Base-by-base conservation (phyloP, 2,113 vertebrate genomes). In the Boulengeromyrus knoepffleri region DNA sequence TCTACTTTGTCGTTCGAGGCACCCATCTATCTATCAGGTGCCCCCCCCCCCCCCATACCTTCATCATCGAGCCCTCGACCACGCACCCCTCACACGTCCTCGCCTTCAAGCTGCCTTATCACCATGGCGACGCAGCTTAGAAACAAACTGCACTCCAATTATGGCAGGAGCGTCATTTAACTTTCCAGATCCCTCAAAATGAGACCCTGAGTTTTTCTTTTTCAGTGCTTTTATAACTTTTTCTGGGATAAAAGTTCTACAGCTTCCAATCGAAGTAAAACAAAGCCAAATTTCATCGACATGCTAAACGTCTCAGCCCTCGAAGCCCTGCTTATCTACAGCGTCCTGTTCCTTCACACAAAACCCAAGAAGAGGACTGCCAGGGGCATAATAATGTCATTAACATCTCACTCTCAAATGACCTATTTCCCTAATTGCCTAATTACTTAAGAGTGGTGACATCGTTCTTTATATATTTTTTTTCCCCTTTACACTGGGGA, bases 361-460 rank as follows among this genome's bases (percentile, higher is more conserved):
- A 42, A 42, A 39, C 74, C 31, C 1, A 0, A 19, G 62, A 70
- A 31, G 62, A 70, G 27, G 62, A 70, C 62, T 5, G 62, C 62
- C n/a, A 31, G 3, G n/a, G 74, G 74, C 74, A 42, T 19, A 80
- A 80, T 42, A 80, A 36, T 80, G 74, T 42, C 74, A 80, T 80
- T 80, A 80, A 42, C 74, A 80, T 36, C 74, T 80, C 74, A 80
- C 74, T 36, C 74, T 42, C 15, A 2, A 80, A 80, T 80, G 74
- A 80, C 74, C 74, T 80, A 80, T 13, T 80, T 80, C 74, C 36
- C 74, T 80, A 80, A 80, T 80, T 80, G 74, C 74, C 74, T 80
- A 80, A 80, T 80, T 80, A 80, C 74, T 80, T 80, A 80, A 80
- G 31, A 80, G 15, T 42, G 31, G 12, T 80, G 74, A 42, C 31